These are phyloP conservation scores for Stegostoma tigrinum DNA, from an alignment of 2,113 vertebrate species.

Conservation along the genomic window DNA sequence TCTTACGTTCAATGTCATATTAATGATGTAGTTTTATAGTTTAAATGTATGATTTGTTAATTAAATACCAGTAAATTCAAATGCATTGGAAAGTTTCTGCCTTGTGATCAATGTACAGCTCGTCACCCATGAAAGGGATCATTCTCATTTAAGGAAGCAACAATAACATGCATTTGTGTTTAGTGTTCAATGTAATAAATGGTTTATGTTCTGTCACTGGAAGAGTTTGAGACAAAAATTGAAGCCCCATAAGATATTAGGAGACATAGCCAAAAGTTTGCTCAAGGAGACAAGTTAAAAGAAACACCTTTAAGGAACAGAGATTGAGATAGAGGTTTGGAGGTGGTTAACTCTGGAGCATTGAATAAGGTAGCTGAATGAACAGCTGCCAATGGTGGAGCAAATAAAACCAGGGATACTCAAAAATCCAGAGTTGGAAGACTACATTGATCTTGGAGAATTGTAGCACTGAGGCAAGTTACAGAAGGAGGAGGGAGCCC, in stretches of 20 bases:
- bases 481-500: neutral
- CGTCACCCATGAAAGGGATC: neutral
- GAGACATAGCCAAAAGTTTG: neutral
- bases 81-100: neutral
- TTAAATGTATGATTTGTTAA: neutral
- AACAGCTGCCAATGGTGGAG: neutral
- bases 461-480: neutral
- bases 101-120: neutral
- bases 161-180: neutral
- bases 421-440: neutral
- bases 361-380: neutral
- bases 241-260: neutral
- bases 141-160: neutral
- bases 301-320: neutral
- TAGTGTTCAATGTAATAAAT: neutral
- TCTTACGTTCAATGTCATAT: neutral
- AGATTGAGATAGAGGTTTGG: neutral
- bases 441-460: neutral
- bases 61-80: neutral
- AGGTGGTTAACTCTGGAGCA: neutral
- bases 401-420: neutral
- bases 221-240: neutral
- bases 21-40: neutral
- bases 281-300: no score
- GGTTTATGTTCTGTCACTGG: neutral